Percentiles rank a stretch among this genome's conserved stretches.
Conservation (phyloP, 1,140 invertebrate genomes). For the Trichoplusia ni region DNA sequence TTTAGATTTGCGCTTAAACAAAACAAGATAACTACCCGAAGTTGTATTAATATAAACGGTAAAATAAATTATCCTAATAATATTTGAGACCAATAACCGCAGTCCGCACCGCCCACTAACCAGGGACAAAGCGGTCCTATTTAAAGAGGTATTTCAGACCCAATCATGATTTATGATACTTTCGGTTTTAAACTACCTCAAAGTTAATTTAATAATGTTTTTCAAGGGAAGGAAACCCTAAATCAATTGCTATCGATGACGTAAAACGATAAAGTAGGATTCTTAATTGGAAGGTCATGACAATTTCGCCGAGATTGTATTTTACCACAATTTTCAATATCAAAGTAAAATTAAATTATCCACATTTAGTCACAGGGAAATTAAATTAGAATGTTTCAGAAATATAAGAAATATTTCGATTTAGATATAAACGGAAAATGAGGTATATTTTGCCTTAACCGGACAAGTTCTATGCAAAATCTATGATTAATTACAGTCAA, state of each 20-base stretch:
- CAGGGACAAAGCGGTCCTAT: constrained; percentile 1
- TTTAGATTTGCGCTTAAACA: neutral
- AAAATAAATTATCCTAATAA: no score
- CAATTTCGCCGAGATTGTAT: no score
- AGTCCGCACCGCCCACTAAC: constrained; percentile 10
- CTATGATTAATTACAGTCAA: constrained; percentile 1
- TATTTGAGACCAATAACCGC: constrained; percentile 16
- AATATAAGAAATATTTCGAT: no score
- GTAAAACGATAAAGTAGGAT: neutral
- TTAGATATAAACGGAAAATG: no score
- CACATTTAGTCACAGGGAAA: no score
- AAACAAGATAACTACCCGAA: no score
- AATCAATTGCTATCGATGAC: constrained; percentile 7
- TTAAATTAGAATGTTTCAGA: neutral
- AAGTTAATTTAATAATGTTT: constrained; percentile 7
- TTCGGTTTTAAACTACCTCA: neutral
- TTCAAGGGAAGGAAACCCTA: neutral
- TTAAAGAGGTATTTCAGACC: neutral
- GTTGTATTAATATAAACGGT: no score
- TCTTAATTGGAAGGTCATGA: neutral
- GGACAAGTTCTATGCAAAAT: neutral
- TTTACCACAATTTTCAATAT: no score
- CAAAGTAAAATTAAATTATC: no score
- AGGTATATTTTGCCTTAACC: neutral
- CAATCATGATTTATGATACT: constrained; percentile 8